Base-by-base conservation (phyloP, 2,888 invertebrate genomes). In the Pseudolycoriella hygida region DNA sequence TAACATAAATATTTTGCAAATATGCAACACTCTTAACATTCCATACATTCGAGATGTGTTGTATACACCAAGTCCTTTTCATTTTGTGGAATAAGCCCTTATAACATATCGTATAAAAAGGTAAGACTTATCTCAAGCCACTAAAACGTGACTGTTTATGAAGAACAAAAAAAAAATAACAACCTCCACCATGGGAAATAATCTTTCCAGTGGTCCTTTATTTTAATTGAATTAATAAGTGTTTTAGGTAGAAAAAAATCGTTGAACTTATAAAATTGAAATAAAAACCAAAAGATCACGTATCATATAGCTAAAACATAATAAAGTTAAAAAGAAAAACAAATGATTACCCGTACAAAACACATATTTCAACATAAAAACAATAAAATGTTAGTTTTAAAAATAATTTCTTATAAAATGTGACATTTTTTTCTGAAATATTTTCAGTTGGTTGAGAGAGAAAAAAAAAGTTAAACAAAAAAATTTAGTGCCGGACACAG, bases 401-500 rank as follows among this genome's bases (percentile, higher is more conserved):
- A 12, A 34, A 34, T 34, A 34, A 34, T 34, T 34, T 34, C 34
- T 34, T 34, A 34, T 34, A 34, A 34, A 34, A 34, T 34, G 12
- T 34, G 34, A 34, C 34, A 34, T 34, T 34, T 34, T 34, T 34
- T 34, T 34, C 34, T 34, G 34, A 14, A 34, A 34, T 34, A 34
- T 14, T 34, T 14, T 34, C 15, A 14, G 34, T 34, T 34, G 5
- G 34, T 34, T 34, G 34, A 14, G 12, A 14, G n/a, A 34, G 11
- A 34, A 34, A 34, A 34, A 34, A 34, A 34, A 34, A 34, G 4
- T 14, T 34, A 34, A 34, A 5, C 12, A 34, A 34, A 34, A 34
- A 34, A 34, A 34, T 34, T 34, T 34, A 34, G 34, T 34, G 34
- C 34, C 34, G 34, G 34, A 34, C 34, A 34, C n/a, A 34, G 34